phyloP scores from a whole-genome alignment of 1,140 invertebrate genomes.

The Drosophila kikkawai region DNA sequence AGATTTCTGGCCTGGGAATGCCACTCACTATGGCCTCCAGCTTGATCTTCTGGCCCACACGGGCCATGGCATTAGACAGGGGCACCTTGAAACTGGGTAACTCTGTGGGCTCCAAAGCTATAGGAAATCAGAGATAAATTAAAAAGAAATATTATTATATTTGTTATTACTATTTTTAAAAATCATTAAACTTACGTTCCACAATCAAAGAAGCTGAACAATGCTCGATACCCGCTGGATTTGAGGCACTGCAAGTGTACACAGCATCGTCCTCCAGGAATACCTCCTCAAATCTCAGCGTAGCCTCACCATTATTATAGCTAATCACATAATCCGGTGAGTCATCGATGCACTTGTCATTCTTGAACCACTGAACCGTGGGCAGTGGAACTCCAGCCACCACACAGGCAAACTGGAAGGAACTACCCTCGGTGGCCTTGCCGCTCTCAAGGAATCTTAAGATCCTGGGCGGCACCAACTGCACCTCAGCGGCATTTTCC shows the following conservation, averaged over 20 bases:
- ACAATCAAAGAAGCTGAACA: constrained; percentile 91
- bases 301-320: constrained; percentile 91
- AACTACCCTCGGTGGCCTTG: constrained; percentile 88
- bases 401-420: constrained; percentile 89
- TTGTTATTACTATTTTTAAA: not conserved
- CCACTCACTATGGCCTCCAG: constrained; percentile 91
- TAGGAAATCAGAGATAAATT: not conserved
- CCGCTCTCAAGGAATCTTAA: constrained; percentile 88
- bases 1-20: constrained; percentile 89
- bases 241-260: constrained; percentile 90
- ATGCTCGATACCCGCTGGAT: constrained; percentile 90
- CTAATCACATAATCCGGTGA: constrained; percentile 87
- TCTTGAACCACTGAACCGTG: constrained; percentile 92
- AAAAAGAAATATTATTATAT: too few species aligned
- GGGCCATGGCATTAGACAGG: constrained; percentile 87
- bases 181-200: constrained; percentile 87
- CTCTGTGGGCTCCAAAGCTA: constrained; percentile 88
- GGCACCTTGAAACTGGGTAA: constrained; percentile 89
- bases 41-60: constrained; percentile 89
- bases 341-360: constrained; percentile 87
- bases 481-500: constrained; percentile 87
- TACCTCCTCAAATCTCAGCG: constrained; percentile 89
- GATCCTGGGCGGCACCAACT: constrained; percentile 88
- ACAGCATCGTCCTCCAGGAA: constrained; percentile 88
- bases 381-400: constrained; percentile 91